Conservation (phyloP, 2,113 vertebrate species). For the Pteruthius melanotis region DNA sequence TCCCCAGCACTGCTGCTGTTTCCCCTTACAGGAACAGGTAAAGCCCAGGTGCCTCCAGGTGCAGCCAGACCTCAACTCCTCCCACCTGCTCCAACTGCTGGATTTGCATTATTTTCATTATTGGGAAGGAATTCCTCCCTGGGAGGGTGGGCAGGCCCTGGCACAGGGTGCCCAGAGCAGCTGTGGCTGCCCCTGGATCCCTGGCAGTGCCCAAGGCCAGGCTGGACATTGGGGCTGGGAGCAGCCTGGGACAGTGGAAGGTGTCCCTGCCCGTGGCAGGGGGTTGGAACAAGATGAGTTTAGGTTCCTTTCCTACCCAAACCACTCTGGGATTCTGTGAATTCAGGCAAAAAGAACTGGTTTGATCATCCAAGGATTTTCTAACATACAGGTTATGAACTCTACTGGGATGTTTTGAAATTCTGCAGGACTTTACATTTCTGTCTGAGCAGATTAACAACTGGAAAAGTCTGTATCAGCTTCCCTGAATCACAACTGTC, state of each 20-base stretch:
- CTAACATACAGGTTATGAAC: background rate
- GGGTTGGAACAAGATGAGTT: fast-evolving
- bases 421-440: background rate
- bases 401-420: background rate
- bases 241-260: fast-evolving
- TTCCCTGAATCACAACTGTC: background rate
- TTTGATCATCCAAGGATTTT: background rate
- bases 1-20: background rate
- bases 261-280: background rate
- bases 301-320: background rate
- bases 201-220: background rate
- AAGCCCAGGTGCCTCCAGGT: background rate
- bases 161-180: background rate
- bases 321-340: background rate
- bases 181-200: background rate
- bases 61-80: background rate
- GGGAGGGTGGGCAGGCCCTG: fast-evolving
- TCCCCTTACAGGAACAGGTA: fast-evolving
- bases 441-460: background rate
- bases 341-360: background rate
- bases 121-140: fast-evolving
- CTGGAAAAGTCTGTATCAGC: background rate
- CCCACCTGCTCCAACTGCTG: fast-evolving
- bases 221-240: background rate
- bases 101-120: background rate